These are phyloP conservation scores for Gorsachius magnificus DNA, from an alignment of 2,797 vertebrate genomes.

Conservation along the genomic window DNA sequence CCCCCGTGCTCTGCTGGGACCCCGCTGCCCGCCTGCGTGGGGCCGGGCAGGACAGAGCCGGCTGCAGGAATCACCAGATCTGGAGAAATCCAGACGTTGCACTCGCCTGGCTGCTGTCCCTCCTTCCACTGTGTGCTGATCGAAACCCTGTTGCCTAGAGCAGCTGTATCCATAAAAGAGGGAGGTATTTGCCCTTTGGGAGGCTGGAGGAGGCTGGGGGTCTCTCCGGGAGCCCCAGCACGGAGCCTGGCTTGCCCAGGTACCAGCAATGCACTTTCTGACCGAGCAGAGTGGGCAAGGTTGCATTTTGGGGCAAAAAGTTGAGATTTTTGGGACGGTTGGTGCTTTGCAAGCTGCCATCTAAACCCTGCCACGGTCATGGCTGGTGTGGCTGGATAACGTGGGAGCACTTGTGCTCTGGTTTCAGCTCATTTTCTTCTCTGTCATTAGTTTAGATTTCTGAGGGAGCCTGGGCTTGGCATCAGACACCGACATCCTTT, in stretches of 20 bases:
- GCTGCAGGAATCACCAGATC: not conserved
- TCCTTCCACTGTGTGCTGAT: not conserved
- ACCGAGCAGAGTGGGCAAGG: not conserved
- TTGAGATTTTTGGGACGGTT: not conserved
- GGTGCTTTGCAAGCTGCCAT: not conserved
- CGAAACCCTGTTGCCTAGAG: not conserved
- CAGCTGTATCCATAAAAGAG: not conserved
- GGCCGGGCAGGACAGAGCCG: not conserved
- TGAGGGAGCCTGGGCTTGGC: conserved; percentile 37
- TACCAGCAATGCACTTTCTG: not conserved
- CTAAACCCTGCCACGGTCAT: not conserved
- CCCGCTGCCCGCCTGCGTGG: not conserved
- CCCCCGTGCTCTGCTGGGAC: not conserved
- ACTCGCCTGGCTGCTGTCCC: not conserved
- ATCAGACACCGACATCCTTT: conserved; percentile 21
- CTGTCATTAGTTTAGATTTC: conserved; percentile 50
- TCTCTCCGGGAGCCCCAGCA: not conserved
- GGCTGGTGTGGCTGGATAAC: not conserved
- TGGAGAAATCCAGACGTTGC: not conserved
- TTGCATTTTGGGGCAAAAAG: not conserved
- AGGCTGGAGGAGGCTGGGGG: not conserved
- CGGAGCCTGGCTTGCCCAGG: not conserved
- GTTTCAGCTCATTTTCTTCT: conserved; percentile 17
- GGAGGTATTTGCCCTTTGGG: not conserved
- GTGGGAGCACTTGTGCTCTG: not conserved